Evolutionary conservation across 2,113 vertebrate genomes (phyloP).

Genomic region (Falco punctatus): DNA sequence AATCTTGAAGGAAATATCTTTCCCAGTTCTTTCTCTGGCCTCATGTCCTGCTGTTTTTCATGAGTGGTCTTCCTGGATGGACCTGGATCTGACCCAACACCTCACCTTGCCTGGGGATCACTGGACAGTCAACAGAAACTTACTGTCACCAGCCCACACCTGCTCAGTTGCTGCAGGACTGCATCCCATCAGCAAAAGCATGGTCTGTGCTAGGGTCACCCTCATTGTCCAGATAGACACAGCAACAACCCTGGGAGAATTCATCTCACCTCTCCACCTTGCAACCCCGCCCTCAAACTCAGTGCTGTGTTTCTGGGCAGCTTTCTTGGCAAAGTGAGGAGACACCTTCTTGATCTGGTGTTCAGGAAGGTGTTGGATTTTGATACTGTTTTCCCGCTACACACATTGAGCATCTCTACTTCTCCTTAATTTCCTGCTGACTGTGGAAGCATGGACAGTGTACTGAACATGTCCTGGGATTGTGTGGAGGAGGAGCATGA

Average conservation of each 20-base stretch:
- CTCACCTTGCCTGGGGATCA: background rate
- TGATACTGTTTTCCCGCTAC: background rate
- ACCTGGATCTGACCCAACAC: background rate
- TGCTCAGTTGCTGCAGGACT: background rate
- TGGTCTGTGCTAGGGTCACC: background rate
- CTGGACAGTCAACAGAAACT: background rate
- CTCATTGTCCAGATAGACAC: background rate
- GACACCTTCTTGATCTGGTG: background rate
- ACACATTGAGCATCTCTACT: background rate
- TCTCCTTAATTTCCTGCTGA: background rate
- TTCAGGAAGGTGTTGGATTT: background rate
- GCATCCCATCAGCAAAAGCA: background rate
- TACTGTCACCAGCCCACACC: rapidly evolving
- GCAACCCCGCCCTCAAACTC: background rate
- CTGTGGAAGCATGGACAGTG: background rate
- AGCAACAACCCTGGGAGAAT: background rate
- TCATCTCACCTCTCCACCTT: background rate
- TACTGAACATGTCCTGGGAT: background rate
- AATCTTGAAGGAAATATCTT: background rate
- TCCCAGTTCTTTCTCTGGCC: background rate
- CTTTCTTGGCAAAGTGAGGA: background rate
- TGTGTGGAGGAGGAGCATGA: background rate
- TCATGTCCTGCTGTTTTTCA: background rate
- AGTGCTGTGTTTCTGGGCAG: background rate
- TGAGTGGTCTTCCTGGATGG: background rate